phyloP scores from a whole-genome alignment of 53 echinoderm and acorn worm species.

The Mesocentrotus franciscanus region DNA sequence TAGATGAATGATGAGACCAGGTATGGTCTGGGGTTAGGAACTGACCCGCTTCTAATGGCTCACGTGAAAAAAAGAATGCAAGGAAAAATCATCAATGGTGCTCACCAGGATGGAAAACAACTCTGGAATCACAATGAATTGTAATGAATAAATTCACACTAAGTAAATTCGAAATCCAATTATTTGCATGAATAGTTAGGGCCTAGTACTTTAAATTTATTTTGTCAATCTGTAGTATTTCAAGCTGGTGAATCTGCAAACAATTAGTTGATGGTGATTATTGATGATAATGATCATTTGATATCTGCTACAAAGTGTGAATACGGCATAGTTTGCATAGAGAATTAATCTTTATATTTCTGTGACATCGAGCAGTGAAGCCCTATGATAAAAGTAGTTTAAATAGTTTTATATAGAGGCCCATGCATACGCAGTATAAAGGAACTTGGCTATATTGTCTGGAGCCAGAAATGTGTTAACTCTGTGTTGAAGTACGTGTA shows the following conservation, averaged over 20 bases:
- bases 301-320: not conserved
- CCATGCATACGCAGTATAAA: not conserved
- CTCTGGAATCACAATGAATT: not conserved
- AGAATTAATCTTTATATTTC: not conserved
- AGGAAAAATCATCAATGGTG: not conserved
- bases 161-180: not conserved
- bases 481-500: too few relatives aligned
- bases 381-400: too few relatives aligned
- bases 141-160: not conserved
- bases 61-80: not conserved
- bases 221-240: not conserved
- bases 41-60: constrained; percentile 13
- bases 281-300: not conserved
- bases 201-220: not conserved
- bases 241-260: not conserved
- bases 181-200: not conserved
- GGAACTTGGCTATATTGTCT: not conserved
- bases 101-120: not conserved
- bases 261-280: not conserved
- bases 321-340: not conserved
- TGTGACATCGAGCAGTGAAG: not conserved
- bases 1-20: constrained; percentile 8
- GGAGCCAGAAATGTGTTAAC: too few relatives aligned
- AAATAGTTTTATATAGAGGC: too few relatives aligned
- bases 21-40: not conserved